phyloP scores from a whole-genome alignment of 2,113 vertebrate species.

The Microtus montanus region DNA sequence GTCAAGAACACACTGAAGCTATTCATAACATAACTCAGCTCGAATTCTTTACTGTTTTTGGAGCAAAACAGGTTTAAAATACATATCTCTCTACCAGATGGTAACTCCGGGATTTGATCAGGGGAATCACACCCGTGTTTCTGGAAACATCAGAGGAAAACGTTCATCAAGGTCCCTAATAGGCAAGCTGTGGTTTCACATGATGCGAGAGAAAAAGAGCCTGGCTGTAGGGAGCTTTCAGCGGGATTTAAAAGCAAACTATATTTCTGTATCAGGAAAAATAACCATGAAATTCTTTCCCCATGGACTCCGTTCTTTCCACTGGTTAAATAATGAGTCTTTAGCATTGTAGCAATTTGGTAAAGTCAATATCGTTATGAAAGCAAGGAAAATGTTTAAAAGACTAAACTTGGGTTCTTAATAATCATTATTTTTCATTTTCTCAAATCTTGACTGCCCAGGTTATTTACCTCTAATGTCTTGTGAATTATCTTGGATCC shows the following conservation, averaged over 20 bases:
- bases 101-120: not conserved
- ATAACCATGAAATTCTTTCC: not conserved
- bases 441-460: not conserved
- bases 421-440: conserved; percentile 20
- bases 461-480: not conserved
- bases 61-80: not conserved
- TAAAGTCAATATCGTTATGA: not conserved
- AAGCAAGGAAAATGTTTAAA: conserved; percentile 10
- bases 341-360: conserved; percentile 18
- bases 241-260: not conserved
- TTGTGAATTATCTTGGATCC: not conserved
- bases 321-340: conserved; percentile 17
- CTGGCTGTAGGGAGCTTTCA: conserved; percentile 34
- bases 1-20: not conserved
- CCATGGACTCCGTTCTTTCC: not conserved
- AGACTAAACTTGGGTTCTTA: conserved; percentile 18
- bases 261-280: conserved; percentile 1
- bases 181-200: not conserved
- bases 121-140: not conserved
- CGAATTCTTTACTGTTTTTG: not conserved
- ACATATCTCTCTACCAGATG: not conserved
- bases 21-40: not conserved
- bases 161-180: not conserved
- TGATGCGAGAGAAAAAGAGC: not conserved
- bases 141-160: conserved; percentile 39